These are phyloP conservation scores for Taenioides sp. DNA, from an alignment of 2,797 vertebrate genomes.

Conservation along the genomic window DNA sequence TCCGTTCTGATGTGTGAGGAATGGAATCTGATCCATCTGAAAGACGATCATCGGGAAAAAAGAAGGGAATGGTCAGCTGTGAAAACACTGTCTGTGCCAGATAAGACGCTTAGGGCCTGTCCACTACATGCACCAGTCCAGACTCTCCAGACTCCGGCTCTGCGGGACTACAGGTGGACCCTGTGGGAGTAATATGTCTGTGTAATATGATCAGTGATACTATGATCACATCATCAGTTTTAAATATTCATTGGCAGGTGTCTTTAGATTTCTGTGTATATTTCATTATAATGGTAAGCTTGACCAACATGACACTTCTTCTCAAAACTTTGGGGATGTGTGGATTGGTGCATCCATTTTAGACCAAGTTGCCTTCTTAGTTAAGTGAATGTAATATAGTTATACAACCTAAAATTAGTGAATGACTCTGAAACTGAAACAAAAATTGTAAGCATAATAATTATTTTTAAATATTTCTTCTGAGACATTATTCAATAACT, in stretches of 20 bases:
- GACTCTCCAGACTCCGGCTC: constrained; percentile 49
- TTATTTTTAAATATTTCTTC: neutral
- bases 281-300: neutral
- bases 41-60: constrained; percentile 78
- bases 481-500: neutral
- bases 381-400: neutral
- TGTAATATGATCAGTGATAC: constrained; percentile 2
- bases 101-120: constrained; percentile 70
- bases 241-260: neutral
- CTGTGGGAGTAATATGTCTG: constrained; percentile 29
- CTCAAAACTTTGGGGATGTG: neutral
- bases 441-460: neutral
- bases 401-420: neutral
- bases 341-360: neutral
- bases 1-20: constrained; percentile 77
- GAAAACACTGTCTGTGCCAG: constrained; percentile 80
- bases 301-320: neutral
- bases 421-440: neutral
- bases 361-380: neutral
- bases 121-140: constrained; percentile 65
- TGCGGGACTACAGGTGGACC: constrained; percentile 61
- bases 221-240: neutral
- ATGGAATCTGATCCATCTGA: constrained; percentile 85
- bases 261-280: neutral
- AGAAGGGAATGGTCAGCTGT: constrained; percentile 80